Conservation (phyloP, 1,140 invertebrate species). For the Macrocentrus cingulum region DNA sequence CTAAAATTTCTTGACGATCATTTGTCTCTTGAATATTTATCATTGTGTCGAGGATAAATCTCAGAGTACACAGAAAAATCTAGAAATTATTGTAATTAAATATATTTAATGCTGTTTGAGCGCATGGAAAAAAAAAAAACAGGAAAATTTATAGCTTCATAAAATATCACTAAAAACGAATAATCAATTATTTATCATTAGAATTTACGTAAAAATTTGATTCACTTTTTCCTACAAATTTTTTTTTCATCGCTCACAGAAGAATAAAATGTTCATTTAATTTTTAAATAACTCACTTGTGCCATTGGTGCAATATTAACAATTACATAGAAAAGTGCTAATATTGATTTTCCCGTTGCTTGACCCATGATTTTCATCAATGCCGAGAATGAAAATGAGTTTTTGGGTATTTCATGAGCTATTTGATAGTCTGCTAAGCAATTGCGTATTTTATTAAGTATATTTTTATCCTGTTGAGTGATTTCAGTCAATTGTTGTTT, state of each 20-base stretch:
- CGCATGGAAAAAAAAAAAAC: too few relatives aligned
- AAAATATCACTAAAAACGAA: too few relatives aligned
- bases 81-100: conserved; percentile 30
- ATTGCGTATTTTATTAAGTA: conserved; percentile 35
- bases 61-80: conserved; percentile 47
- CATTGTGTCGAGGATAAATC: conserved; percentile 47
- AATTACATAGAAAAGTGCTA: conserved; percentile 44
- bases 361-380: conserved; percentile 47
- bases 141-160: too few relatives aligned
- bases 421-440: conserved; percentile 48
- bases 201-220: too few relatives aligned
- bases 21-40: conserved; percentile 40
- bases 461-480: conserved; percentile 12
- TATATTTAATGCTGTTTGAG: too few relatives aligned
- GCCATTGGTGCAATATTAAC: conserved; percentile 43
- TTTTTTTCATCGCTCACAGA: too few relatives aligned
- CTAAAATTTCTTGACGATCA: conserved; percentile 36
- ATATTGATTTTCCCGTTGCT: conserved; percentile 41
- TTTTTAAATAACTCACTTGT: conserved; percentile 37
- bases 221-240: too few relatives aligned
- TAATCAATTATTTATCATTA: too few relatives aligned
- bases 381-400: conserved; percentile 43
- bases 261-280: not conserved
- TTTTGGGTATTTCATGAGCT: conserved; percentile 36
- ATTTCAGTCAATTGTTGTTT: not conserved